Evolutionary conservation across 37 sponge, comb jelly and placozoan genomes (phyloP).

Genomic region (Beroe forskalii): DNA sequence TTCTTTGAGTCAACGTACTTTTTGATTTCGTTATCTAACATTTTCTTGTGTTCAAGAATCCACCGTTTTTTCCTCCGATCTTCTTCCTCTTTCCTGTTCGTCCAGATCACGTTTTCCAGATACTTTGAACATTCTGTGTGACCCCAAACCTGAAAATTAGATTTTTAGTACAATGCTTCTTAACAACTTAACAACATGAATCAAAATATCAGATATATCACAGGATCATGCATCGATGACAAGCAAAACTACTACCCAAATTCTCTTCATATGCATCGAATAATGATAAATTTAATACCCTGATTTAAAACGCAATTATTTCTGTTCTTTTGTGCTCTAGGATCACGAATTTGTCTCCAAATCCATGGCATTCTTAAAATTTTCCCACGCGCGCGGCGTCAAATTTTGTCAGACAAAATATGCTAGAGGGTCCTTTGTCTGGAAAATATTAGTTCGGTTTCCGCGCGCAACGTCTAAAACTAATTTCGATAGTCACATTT

Average conservation of each 20-base stretch:
- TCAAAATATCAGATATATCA: too few relatives aligned
- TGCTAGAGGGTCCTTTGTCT: neutral
- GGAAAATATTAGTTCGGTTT: neutral
- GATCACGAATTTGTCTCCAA: too few relatives aligned
- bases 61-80: conserved; percentile 1
- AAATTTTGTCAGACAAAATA: neutral
- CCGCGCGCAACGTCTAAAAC: neutral
- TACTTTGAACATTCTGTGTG: conserved; percentile 59
- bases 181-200: too few relatives aligned
- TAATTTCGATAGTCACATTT: neutral
- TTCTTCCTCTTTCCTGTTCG: conserved; percentile 22
- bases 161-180: neutral
- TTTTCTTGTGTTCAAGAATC: conserved; percentile 43
- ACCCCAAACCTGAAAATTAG: conserved; percentile 52
- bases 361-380: too few relatives aligned
- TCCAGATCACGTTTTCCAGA: conserved; percentile 53
- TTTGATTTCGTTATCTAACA: conserved; percentile 19
- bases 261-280: too few relatives aligned
- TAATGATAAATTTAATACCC: too few relatives aligned
- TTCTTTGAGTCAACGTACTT: neutral
- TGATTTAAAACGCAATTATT: too few relatives aligned
- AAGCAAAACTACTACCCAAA: too few relatives aligned
- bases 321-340: too few relatives aligned
- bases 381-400: neutral
- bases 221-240: too few relatives aligned